phyloP scores from a whole-genome alignment of 2,797 vertebrate species.

The Schizopygopsis pylzovi region DNA sequence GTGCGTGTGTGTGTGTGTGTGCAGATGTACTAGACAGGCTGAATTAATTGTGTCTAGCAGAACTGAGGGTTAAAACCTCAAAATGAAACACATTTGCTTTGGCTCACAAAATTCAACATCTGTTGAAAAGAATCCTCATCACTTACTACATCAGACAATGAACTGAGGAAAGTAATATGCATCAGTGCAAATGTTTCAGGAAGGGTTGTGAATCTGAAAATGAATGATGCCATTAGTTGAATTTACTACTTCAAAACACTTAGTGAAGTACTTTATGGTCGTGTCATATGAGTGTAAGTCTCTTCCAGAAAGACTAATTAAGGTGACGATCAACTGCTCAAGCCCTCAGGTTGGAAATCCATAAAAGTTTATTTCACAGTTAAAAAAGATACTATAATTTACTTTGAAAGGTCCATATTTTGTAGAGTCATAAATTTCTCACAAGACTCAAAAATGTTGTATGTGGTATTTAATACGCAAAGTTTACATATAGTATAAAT shows the following conservation, averaged over 20 bases:
- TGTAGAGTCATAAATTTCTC: neutral
- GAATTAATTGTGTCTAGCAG: neutral
- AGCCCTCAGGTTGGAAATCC: slow-evolving; percentile 5
- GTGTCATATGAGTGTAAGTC: slow-evolving; percentile 2
- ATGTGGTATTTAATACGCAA: neutral
- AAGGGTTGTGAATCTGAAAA: slow-evolving; percentile 15
- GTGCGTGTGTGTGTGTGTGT: neutral
- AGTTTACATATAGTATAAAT: neutral
- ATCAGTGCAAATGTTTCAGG: neutral
- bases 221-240: slow-evolving; percentile 6
- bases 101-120: neutral
- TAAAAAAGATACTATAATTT: slow-evolving; percentile 25
- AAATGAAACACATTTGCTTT: slow-evolving; percentile 9
- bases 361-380: slow-evolving; percentile 24
- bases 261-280: slow-evolving; percentile 11
- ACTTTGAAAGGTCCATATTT: neutral
- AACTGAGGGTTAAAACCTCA: neutral
- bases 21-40: slow-evolving; percentile 5
- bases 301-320: neutral
- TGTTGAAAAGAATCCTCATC: neutral
- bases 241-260: slow-evolving; percentile 6
- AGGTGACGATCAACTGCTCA: slow-evolving; percentile 5
- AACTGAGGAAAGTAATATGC: slow-evolving; percentile 5
- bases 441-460: neutral
- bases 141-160: neutral